Evolutionary conservation across 2,888 invertebrate genomes (phyloP), one percentile per base, ranked within the genome.

Genomic region (Hybos culiciformis): DNA sequence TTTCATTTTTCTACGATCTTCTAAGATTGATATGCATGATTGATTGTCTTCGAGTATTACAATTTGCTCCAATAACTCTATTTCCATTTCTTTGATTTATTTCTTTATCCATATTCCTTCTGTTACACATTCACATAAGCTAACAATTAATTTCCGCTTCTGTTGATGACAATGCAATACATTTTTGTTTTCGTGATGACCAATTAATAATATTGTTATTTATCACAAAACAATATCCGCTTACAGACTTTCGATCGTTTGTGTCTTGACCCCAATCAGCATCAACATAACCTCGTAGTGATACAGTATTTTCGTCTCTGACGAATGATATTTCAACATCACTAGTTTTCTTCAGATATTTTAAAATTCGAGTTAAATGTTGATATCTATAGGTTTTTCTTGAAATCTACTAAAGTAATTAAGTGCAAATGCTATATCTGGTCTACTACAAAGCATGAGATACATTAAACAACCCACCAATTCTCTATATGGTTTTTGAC

Each of bases 401-500:
- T 38, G 38, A 14, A 17, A 24, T 14, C 24, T 23, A 20, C 38
- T 39, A 29, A 38, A 38, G n/a, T n/a, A n/a, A n/a, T n/a, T n/a
- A n/a, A n/a, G n/a, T n/a, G n/a, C n/a, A n/a, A n/a, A n/a, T n/a
- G n/a, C n/a, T n/a, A n/a, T n/a, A n/a, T n/a, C n/a, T n/a, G n/a
- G n/a, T n/a, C n/a, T n/a, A n/a, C n/a, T n/a, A n/a, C n/a, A n/a
- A n/a, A n/a, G n/a, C n/a, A n/a, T n/a, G n/a, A n/a, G n/a, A n/a
- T n/a, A n/a, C n/a, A 26, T 26, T 18, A 37, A 37, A 20, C 37
- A 37, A 7, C 37, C 37, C 21, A 37, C 37, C 37, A 37, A 23
- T 21, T 37, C 37, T 23, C 37, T 37, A 15, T 37, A 37, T 12
- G 37, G 37, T 20, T 37, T 37, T n/a, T n/a, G n/a, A n/a, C n/a